Percentiles rank a stretch among this genome's conserved stretches.
Evolutionary conservation across 92 coral and sea anemone genomes (phyloP).

Genomic region (Anthopleura xanthogrammica): DNA sequence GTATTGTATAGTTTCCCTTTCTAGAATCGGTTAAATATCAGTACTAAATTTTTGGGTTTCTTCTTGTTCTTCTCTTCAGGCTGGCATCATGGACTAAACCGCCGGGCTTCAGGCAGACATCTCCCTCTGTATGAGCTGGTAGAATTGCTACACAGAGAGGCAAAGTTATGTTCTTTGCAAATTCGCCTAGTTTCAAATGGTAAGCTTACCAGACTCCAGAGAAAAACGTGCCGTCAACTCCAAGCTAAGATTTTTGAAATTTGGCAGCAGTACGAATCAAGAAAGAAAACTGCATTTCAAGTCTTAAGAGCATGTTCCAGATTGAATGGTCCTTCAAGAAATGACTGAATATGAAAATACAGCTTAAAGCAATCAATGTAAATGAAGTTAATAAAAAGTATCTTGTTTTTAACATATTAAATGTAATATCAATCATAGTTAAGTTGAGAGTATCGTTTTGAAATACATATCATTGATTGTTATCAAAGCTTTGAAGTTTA

Average conservation of each 20-base stretch:
- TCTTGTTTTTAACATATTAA: too few species aligned
- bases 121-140: conserved; percentile 42
- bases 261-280: conserved; percentile 30
- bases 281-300: conserved; percentile 26
- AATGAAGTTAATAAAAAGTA: too few species aligned
- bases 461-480: too few species aligned
- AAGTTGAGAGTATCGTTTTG: too few species aligned
- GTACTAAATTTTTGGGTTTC: neutral
- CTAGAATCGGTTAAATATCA: neutral
- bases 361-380: too few species aligned
- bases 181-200: conserved; percentile 39
- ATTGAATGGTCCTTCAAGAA: conserved; percentile 40
- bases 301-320: conserved; percentile 33
- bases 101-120: conserved; percentile 14
- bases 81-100: conserved; percentile 38
- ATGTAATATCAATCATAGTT: too few species aligned
- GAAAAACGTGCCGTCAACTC: conserved; percentile 29
- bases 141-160: conserved; percentile 23
- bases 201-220: conserved; percentile 26
- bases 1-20: neutral
- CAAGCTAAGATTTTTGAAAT: conserved; percentile 27
- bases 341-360: neutral
- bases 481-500: too few species aligned
- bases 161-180: conserved; percentile 15
- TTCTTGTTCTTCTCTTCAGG: conserved; percentile 7